These are phyloP conservation scores for Nixonia krombeini DNA, from an alignment of 1,140 invertebrate species.

Conservation along the genomic window DNA sequence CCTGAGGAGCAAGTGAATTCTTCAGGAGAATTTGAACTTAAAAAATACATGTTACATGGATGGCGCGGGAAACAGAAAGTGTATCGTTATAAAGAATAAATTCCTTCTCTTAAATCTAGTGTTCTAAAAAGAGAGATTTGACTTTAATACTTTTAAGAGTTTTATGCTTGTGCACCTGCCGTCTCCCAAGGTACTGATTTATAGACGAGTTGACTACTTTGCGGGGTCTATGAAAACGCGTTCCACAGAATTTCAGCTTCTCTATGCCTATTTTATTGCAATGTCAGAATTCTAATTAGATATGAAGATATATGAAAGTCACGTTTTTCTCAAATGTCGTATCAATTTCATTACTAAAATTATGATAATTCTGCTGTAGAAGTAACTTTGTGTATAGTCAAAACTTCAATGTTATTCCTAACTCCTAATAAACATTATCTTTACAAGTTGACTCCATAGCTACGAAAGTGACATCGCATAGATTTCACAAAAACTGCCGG, in stretches of 20 bases:
- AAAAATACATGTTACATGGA: too few relatives aligned
- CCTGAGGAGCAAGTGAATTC: too few relatives aligned
- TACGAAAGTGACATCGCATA: conserved; percentile 16
- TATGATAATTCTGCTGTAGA: too few relatives aligned
- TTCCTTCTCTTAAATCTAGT: conserved; percentile 28
- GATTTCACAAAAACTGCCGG: conserved; percentile 27
- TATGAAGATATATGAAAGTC: conserved; percentile 30
- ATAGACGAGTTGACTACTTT: conserved; percentile 42
- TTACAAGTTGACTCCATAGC: too few relatives aligned
- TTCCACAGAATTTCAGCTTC: conserved; percentile 34
- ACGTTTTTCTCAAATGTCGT: conserved; percentile 1
- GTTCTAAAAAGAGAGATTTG: conserved; percentile 41
- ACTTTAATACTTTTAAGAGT: conserved; percentile 48
- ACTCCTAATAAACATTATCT: too few relatives aligned
- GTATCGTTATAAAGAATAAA: too few relatives aligned
- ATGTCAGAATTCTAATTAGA: conserved; percentile 36
- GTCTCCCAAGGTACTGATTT: conserved; percentile 42
- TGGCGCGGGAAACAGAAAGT: too few relatives aligned
- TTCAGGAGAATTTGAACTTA: too few relatives aligned
- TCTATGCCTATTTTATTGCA: conserved; percentile 37
- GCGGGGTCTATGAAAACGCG: conserved; percentile 35
- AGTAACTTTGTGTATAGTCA: too few relatives aligned
- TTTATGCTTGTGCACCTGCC: conserved; percentile 36
- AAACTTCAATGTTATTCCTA: too few relatives aligned
- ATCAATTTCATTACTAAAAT: background rate